These are phyloP conservation scores for Chlorodrepanis virens DNA, from an alignment of 2,113 vertebrate genomes.

Conservation along the genomic window DNA sequence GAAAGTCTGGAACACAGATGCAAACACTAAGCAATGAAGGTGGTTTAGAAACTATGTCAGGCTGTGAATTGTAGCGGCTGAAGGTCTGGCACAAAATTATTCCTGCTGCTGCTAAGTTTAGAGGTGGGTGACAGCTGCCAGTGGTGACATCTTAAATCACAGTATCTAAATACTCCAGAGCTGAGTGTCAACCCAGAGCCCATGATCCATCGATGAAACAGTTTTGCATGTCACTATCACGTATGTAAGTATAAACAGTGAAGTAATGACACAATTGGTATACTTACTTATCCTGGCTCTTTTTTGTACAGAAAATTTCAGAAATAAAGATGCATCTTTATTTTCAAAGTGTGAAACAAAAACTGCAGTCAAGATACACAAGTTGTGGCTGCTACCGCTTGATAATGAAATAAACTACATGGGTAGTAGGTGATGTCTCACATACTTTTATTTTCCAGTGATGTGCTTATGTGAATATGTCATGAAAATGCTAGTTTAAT, in stretches of 20 bases:
- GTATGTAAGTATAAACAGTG: background rate
- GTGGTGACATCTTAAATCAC: constrained; percentile 36
- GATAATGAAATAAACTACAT: background rate
- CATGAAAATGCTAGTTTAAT: background rate
- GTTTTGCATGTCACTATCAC: background rate
- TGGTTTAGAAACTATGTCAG: constrained; percentile 40
- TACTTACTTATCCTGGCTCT: background rate
- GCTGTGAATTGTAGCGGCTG: constrained; percentile 4
- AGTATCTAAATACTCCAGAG: background rate
- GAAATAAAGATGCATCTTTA: background rate
- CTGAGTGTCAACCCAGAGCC: background rate
- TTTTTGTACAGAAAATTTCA: background rate
- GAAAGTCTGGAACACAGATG: background rate
- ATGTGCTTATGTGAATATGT: background rate
- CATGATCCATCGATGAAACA: background rate
- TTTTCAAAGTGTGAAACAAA: background rate
- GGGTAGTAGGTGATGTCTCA: background rate
- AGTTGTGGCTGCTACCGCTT: background rate
- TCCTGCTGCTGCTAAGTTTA: constrained; percentile 44
- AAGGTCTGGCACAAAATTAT: constrained; percentile 37
- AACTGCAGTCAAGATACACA: background rate
- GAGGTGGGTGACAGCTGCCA: constrained; percentile 45
- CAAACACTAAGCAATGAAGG: background rate
- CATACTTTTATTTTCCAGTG: background rate
- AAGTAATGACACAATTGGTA: background rate